These are phyloP conservation scores for Bradysia coprophila DNA, from an alignment of 1,140 invertebrate genomes.

Conservation along the genomic window DNA sequence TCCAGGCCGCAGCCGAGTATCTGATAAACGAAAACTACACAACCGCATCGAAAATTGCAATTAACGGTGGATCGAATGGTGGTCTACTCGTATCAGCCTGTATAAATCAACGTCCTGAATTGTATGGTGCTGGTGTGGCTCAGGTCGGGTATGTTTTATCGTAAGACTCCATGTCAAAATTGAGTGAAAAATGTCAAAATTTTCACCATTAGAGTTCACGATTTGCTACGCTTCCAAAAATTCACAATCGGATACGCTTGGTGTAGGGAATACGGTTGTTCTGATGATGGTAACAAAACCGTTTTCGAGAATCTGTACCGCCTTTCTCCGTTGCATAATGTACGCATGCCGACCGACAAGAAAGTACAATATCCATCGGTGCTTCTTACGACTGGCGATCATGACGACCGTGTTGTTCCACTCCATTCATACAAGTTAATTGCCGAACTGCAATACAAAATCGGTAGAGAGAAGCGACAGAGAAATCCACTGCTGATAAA, in stretches of 20 bases:
- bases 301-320: conserved; percentile 61
- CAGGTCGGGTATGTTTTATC: conserved; percentile 54
- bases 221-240: conserved; percentile 78
- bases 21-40: conserved; percentile 66
- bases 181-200: too few species aligned
- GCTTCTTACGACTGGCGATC: too few species aligned
- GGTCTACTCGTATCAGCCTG: conserved; percentile 66
- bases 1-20: too few species aligned
- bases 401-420: conserved; percentile 40
- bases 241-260: conserved; percentile 83
- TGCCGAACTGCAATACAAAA: too few species aligned
- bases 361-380: conserved; percentile 79
- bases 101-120: too few species aligned
- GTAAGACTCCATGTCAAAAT: too few species aligned
- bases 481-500: conserved; percentile 66
- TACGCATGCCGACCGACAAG: too few species aligned
- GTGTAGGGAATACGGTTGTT: too few species aligned
- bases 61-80: conserved; percentile 75
- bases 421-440: too few species aligned
- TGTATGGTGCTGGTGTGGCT: conserved; percentile 80
- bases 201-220: conserved; percentile 66
- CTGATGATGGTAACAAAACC: conserved; percentile 60
- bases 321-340: too few species aligned
- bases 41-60: conserved; percentile 39
- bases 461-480: too few species aligned